Conservation (phyloP, 1,140 invertebrate genomes). For the Drosophila santomea region DNA sequence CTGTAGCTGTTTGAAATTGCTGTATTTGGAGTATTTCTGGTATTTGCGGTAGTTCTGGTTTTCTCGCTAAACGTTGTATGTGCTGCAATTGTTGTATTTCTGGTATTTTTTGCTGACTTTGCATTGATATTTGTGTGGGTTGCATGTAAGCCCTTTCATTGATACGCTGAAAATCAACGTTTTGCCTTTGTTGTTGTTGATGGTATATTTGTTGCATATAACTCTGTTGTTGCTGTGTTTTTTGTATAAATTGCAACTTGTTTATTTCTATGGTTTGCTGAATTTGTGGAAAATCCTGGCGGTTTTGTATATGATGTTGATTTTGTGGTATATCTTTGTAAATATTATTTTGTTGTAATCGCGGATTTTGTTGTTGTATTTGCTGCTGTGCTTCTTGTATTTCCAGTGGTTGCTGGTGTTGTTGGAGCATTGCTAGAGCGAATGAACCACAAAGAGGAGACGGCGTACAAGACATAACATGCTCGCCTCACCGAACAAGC, state of each 20-base stretch:
- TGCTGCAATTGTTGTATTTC: slow-evolving; percentile 4
- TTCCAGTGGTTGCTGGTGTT: slow-evolving; percentile 10
- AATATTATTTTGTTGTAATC: background rate
- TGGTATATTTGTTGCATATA: slow-evolving; percentile 6
- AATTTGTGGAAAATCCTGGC: background rate
- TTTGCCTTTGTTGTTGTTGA: background rate
- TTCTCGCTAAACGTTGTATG: background rate
- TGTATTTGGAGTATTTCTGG: slow-evolving; percentile 16
- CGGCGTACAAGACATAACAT: slow-evolving; percentile 37
- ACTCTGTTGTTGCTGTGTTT: background rate
- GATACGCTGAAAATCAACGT: background rate
- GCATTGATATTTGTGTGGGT: slow-evolving; percentile 1
- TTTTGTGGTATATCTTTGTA: background rate
- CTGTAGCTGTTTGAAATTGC: slow-evolving; percentile 6
- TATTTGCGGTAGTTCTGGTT: slow-evolving; percentile 10
- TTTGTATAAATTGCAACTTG: slow-evolving; percentile 1
- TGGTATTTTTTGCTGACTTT: slow-evolving; percentile 10
- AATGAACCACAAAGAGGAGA: slow-evolving; percentile 32
- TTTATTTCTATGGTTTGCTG: background rate
- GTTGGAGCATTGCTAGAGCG: slow-evolving; percentile 47
- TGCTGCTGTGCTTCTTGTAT: slow-evolving; percentile 12
- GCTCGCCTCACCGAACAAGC: slow-evolving; percentile 3
- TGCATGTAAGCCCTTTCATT: slow-evolving; percentile 3
- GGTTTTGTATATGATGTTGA: background rate
- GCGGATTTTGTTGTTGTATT: slow-evolving; percentile 8